Percentiles rank a stretch among this genome's conserved stretches.
These are phyloP conservation scores for Agrenia bidenticulata DNA, from an alignment of 2,888 invertebrate species.

Conservation along the genomic window DNA sequence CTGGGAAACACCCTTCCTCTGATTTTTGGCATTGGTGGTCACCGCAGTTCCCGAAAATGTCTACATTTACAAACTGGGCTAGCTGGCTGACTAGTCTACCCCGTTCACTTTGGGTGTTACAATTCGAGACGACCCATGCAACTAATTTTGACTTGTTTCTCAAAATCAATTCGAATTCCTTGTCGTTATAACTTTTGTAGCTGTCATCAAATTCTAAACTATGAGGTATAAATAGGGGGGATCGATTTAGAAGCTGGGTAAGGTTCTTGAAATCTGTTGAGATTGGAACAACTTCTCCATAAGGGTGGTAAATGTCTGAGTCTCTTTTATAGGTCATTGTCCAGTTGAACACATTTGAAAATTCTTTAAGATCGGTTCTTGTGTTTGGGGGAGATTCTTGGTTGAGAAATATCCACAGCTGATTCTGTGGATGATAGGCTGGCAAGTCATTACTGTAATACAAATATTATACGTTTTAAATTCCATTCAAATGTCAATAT, in stretches of 20 bases:
- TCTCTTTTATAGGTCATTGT: conserved; percentile 35
- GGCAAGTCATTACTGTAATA: conserved; percentile 16
- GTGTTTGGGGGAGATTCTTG: conserved; percentile 33
- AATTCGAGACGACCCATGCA: conserved; percentile 38
- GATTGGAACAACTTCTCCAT: conserved; percentile 14
- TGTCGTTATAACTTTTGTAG: too few relatives aligned
- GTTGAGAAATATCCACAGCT: conserved; percentile 32
- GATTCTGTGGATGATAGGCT: conserved; percentile 4
- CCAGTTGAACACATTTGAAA: conserved; percentile 36
- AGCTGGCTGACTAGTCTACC: conserved; percentile 29
- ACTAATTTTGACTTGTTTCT: conserved; percentile 16
- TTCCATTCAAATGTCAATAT: too few relatives aligned
- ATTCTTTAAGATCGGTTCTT: conserved; percentile 12
- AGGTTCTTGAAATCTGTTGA: background rate
- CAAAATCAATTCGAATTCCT: too few relatives aligned
- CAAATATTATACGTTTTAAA: too few relatives aligned
- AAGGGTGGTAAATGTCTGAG: conserved; percentile 37
- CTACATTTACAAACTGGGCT: conserved; percentile 23
- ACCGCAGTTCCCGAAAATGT: conserved; percentile 40
- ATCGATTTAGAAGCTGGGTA: too few relatives aligned
- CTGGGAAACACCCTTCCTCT: conserved; percentile 6
- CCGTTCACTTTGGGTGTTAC: conserved; percentile 26
- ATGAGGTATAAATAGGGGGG: too few relatives aligned
- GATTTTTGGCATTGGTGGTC: conserved; percentile 14
- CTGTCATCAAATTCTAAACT: too few relatives aligned